These are phyloP conservation scores for Ligdia adustata DNA, from an alignment of 2,888 invertebrate genomes.

Conservation along the genomic window DNA sequence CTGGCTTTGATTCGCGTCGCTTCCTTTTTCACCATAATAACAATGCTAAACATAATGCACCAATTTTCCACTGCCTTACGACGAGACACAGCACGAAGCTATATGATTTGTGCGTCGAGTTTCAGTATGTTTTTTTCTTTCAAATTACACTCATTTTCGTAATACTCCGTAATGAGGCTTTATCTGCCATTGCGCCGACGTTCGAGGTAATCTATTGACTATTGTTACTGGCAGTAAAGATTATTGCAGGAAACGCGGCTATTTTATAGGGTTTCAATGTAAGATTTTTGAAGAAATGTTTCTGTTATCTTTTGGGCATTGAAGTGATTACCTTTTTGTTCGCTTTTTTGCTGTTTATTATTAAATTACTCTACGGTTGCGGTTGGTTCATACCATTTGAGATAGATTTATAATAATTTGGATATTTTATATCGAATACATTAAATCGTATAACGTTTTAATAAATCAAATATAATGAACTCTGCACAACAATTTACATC, in stretches of 20 bases:
- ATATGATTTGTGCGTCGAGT: constrained; percentile 20
- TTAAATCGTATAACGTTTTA: too few relatives aligned
- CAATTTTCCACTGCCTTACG: constrained; percentile 34
- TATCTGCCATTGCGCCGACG: constrained; percentile 42
- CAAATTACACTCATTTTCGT: constrained; percentile 48
- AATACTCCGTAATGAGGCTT: constrained; percentile 44
- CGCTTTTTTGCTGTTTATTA: too few relatives aligned
- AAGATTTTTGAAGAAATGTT: too few relatives aligned
- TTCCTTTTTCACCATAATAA: constrained; percentile 3
- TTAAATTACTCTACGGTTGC: too few relatives aligned
- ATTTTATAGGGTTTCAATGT: too few relatives aligned
- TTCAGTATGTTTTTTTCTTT: constrained; percentile 34
- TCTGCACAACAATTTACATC: too few relatives aligned
- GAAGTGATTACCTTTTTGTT: too few relatives aligned
- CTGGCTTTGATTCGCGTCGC: background rate
- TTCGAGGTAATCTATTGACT: constrained; percentile 12
- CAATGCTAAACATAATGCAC: constrained; percentile 24
- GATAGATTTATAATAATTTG: too few relatives aligned
- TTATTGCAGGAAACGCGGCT: constrained; percentile 13
- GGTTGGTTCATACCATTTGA: too few relatives aligned
- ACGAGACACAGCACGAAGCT: constrained; percentile 37
- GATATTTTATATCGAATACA: too few relatives aligned
- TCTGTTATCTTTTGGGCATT: too few relatives aligned
- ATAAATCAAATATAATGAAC: too few relatives aligned
- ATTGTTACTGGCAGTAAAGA: constrained; percentile 15